These are phyloP conservation scores for Agrotis segetum DNA, from an alignment of 2,888 invertebrate genomes.

Conservation along the genomic window DNA sequence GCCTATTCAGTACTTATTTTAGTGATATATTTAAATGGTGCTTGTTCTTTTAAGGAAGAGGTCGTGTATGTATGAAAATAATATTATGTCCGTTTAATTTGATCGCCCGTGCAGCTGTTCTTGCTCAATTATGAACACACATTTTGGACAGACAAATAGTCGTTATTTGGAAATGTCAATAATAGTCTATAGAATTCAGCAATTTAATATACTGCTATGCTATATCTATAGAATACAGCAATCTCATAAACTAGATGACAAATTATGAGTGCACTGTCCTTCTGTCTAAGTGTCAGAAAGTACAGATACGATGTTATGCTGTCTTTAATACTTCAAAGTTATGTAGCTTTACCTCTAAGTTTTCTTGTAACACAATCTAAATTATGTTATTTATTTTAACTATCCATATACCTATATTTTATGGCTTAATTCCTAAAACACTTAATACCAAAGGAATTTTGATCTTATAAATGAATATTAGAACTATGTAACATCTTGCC, in stretches of 20 bases:
- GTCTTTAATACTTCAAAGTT: neutral
- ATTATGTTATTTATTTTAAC: conserved; percentile 4
- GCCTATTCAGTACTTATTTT: conserved; percentile 45
- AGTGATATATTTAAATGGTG: conserved; percentile 56
- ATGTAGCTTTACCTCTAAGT: neutral
- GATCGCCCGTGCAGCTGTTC: neutral
- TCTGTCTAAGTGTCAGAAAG: neutral
- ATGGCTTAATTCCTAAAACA: conserved; percentile 9
- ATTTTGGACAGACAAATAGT: neutral
- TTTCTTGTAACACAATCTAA: conserved; percentile 31
- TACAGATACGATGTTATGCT: neutral
- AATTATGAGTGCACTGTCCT: neutral
- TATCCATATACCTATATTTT: neutral
- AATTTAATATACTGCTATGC: too few species aligned
- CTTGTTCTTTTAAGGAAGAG: conserved; percentile 42
- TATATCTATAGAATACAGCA: too few species aligned
- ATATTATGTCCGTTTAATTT: neutral
- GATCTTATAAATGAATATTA: conserved; percentile 17
- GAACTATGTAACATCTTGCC: conserved; percentile 18
- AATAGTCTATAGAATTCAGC: too few species aligned
- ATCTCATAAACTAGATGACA: too few species aligned
- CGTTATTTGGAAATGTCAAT: neutral
- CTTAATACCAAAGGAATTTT: conserved; percentile 23
- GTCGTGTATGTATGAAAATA: conserved; percentile 27
- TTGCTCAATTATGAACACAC: conserved; percentile 3